Evolutionary conservation across 2,113 vertebrate genomes (phyloP).

Genomic region (Lonchura striata): DNA sequence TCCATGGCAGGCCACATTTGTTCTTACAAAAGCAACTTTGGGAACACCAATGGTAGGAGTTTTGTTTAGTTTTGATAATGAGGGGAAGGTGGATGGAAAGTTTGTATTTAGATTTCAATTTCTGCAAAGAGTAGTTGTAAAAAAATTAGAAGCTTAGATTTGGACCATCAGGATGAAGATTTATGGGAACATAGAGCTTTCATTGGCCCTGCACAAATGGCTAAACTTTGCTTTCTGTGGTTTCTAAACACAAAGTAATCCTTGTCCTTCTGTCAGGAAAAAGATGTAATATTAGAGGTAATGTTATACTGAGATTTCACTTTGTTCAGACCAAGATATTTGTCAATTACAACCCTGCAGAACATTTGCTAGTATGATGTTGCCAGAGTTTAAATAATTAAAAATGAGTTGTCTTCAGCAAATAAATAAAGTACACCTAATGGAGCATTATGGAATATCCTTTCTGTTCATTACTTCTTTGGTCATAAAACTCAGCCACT

Average conservation of each 20-base stretch:
- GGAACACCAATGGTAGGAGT: not conserved
- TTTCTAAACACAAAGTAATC: not conserved
- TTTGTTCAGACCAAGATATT: not conserved
- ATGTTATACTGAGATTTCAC: not conserved
- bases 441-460: not conserved
- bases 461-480: not conserved
- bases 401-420: not conserved
- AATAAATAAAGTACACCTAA: constrained; percentile 12
- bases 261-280: not conserved
- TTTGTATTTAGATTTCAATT: not conserved
- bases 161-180: not conserved
- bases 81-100: not conserved
- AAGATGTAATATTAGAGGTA: not conserved
- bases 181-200: not conserved
- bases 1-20: not conserved
- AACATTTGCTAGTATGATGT: not conserved
- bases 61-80: not conserved
- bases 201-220: not conserved
- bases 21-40: not conserved
- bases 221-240: not conserved
- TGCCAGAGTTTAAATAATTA: constrained; percentile 39
- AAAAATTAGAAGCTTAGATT: not conserved
- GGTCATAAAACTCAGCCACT: not conserved
- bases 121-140: not conserved
- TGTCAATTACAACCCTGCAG: not conserved